Evolutionary conservation across 2,888 invertebrate species (phyloP).

Genomic region (Platycheirus rosarum): DNA sequence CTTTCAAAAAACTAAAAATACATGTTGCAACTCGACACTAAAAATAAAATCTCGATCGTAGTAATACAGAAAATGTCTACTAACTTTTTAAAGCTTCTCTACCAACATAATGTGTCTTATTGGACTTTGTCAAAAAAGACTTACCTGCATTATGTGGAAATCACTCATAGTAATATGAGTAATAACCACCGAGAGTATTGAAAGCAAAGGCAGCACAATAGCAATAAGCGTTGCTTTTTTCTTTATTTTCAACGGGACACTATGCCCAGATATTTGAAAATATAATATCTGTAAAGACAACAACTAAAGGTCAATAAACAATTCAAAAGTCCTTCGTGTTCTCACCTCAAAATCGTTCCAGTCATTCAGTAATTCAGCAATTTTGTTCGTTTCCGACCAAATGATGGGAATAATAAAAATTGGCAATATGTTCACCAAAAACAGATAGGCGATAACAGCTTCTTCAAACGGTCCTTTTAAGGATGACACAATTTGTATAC

Average conservation of each 20-base stretch:
- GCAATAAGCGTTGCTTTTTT: constrained; percentile 85
- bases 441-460: constrained; percentile 89
- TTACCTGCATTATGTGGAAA: constrained; percentile 85
- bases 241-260: constrained; percentile 84
- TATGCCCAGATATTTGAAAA: constrained; percentile 85
- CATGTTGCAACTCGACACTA: no score
- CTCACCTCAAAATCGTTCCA: constrained; percentile 88
- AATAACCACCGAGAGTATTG: constrained; percentile 86
- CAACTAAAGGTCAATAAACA: background rate
- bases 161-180: constrained; percentile 89
- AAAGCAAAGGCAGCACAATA: constrained; percentile 85
- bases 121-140: background rate
- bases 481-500: constrained; percentile 85
- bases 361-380: constrained; percentile 84
- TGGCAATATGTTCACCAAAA: constrained; percentile 88
- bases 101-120: no score
- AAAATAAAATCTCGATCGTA: no score
- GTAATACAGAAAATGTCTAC: no score
- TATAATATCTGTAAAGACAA: constrained; percentile 85
- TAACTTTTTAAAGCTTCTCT: no score
- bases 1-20: no score
- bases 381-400: constrained; percentile 87
- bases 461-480: constrained; percentile 89
- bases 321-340: constrained; percentile 27
- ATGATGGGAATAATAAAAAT: constrained; percentile 86